Evolutionary conservation across 2,797 vertebrate genomes (phyloP), one percentile per base, ranked within the genome.

Genomic region (Acrossocheilus wenchowensis): DNA sequence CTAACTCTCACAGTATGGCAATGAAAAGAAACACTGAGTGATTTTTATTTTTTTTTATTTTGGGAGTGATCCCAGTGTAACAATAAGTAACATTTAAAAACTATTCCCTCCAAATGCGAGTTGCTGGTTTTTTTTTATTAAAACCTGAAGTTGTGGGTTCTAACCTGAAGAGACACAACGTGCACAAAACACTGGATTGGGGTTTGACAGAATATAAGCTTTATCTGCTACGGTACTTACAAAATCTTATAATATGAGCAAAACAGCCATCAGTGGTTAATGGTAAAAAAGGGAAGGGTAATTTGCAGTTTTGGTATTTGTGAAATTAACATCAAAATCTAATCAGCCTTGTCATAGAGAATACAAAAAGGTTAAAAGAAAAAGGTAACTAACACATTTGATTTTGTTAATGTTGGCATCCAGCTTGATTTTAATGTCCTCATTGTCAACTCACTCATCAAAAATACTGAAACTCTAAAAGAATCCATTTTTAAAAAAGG

Each of bases 391-490:
- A 12, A 57, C 8, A 48, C 30, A 79, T 26, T 78, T 45, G 23
- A 79, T 64, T 79, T 79, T 39, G 39, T 64, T 64, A 45, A 79
- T 45, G 39, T 4, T 79, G 57, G 60, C 34, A 66, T 84, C 60
- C 43, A 52, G 7, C 43, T 77, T 66, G 21, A 50, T 77, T 81
- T 81, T 19, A 64, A 80, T 34, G 45, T 34, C 41, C 52, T 83
- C 17, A 23, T 74, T 34, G 43, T 77, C 21, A 75, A 17, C 60
- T 34, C 62, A 84, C 23, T 66, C 14, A 62, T 74, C 17, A 77
- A 54, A n/a, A 62, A 60, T 68, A 78, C 21, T 2, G 14, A 62
- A 62, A 68, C 15, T 50, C 45, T 68, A 69, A 69, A 78, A 54
- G 6, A 78, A 69, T 57, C 23, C 2, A 34, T 43, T 68, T 43